Conservation (phyloP, 2,113 vertebrate species). For the Aix galericulata region DNA sequence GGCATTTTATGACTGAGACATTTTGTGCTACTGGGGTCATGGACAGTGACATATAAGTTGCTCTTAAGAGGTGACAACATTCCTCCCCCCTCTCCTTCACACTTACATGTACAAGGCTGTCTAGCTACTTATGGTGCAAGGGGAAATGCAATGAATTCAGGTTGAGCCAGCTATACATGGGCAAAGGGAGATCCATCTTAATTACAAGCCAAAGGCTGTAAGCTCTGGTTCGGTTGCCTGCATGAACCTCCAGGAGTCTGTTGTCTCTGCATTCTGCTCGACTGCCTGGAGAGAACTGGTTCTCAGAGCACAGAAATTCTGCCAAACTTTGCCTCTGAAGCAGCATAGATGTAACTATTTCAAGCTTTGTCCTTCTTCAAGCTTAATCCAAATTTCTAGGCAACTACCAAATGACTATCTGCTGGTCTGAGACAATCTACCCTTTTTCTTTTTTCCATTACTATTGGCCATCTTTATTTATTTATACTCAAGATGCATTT, state of each 20-base stretch:
- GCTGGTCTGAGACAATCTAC: background rate
- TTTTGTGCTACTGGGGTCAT: background rate
- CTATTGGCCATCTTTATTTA: background rate
- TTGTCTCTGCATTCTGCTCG: background rate
- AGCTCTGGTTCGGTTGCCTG: background rate
- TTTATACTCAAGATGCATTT: background rate
- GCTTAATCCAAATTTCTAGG: background rate
- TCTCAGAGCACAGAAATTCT: background rate
- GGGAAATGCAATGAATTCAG: background rate
- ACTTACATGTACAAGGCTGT: background rate
- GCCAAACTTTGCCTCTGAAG: background rate
- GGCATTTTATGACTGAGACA: constrained; percentile 16
- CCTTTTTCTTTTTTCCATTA: background rate
- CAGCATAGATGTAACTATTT: background rate
- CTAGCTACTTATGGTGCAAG: background rate
- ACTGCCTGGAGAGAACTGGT: background rate
- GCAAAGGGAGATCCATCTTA: background rate
- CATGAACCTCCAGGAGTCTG: background rate
- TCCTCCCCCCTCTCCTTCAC: background rate
- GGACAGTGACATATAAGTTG: background rate
- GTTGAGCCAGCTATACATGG: background rate
- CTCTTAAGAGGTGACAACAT: background rate
- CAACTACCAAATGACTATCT: background rate
- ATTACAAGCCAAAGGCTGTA: background rate
- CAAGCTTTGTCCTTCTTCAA: background rate